Percentiles rank a stretch among this genome's conserved stretches.
These are phyloP conservation scores for Tragulus kanchil DNA, from an alignment of 2,113 vertebrate species.

Conservation along the genomic window DNA sequence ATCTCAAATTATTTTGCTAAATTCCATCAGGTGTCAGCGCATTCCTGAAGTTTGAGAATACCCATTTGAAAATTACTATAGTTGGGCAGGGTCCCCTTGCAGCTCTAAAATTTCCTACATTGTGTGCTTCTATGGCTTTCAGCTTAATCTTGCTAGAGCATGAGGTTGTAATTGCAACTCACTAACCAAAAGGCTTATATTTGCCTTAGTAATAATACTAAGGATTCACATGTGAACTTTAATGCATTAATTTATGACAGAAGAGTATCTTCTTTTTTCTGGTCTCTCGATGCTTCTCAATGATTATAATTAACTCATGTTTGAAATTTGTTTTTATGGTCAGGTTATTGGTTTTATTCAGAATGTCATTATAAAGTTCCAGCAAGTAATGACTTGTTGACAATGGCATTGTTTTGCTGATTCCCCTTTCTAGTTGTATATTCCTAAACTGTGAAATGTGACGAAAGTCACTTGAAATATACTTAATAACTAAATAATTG, in stretches of 20 bases:
- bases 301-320: constrained; percentile 52
- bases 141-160: not conserved
- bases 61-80: too few species aligned
- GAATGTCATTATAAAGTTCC: constrained; percentile 25
- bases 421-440: not conserved
- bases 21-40: not conserved
- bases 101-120: too few species aligned
- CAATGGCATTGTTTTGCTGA: constrained; percentile 21
- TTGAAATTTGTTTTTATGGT: constrained; percentile 61
- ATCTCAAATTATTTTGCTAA: constrained; percentile 4
- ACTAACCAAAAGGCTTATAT: not conserved
- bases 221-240: not conserved
- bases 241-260: constrained; percentile 18
- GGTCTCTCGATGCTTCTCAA: constrained; percentile 32
- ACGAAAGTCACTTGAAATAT: constrained; percentile 2
- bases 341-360: constrained; percentile 46
- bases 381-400: constrained; percentile 26
- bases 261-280: not conserved
- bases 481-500: constrained; percentile 33
- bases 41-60: too few species aligned
- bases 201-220: constrained; percentile 40
- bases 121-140: not conserved
- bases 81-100: too few species aligned
- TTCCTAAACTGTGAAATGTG: constrained; percentile 42
- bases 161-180: not conserved